These are phyloP conservation scores for Camponotus pennsylvanicus DNA, from an alignment of 1,140 invertebrate genomes.

Conservation along the genomic window DNA sequence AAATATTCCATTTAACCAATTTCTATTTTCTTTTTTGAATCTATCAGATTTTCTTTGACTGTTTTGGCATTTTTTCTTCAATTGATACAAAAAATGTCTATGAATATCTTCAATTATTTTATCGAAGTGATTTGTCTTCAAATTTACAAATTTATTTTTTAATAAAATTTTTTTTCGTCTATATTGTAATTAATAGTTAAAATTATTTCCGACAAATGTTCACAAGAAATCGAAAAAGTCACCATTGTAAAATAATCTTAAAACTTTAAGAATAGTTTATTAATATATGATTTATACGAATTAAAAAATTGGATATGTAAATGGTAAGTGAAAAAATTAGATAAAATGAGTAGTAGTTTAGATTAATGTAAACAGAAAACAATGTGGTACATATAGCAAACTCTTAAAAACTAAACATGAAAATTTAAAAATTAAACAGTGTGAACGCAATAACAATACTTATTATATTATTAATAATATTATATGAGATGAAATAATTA, in stretches of 20 bases:
- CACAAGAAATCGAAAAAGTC: neutral
- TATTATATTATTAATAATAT: too few relatives aligned
- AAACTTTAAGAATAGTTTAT: too few relatives aligned
- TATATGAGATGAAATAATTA: too few relatives aligned
- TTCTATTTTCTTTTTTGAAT: neutral
- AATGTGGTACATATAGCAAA: neutral
- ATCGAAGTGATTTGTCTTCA: neutral
- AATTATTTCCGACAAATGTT: neutral
- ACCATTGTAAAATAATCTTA: neutral
- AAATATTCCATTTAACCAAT: neutral
- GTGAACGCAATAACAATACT: too few relatives aligned
- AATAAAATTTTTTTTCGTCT: neutral
- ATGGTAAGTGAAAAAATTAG: too few relatives aligned
- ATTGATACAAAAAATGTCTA: neutral
- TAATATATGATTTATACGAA: too few relatives aligned
- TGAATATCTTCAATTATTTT: neutral
- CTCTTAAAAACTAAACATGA: neutral
- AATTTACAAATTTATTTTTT: neutral
- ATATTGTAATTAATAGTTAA: neutral
- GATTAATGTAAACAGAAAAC: too few relatives aligned
- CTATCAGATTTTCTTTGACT: neutral
- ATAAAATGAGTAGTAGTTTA: too few relatives aligned
- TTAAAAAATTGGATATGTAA: too few relatives aligned
- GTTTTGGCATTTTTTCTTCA: conserved; percentile 5
- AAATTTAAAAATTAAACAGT: too few relatives aligned